These are phyloP conservation scores for Pachydiplax longipennis DNA, from an alignment of 2,888 invertebrate species.

Conservation along the genomic window DNA sequence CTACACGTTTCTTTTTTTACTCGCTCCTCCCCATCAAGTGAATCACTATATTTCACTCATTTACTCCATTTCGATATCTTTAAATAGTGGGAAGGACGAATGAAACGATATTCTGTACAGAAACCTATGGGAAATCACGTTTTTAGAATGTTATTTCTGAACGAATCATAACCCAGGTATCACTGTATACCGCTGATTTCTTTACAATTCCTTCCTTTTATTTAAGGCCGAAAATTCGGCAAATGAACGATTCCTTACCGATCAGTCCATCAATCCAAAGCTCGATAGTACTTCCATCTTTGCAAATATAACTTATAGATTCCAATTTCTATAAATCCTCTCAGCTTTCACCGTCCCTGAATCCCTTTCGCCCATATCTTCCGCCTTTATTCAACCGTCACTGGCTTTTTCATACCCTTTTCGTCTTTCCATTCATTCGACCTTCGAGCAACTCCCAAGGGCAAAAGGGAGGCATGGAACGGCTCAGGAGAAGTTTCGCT, in stretches of 20 bases:
- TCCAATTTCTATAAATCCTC: background rate
- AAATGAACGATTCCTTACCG: background rate
- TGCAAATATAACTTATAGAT: background rate
- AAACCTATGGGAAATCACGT: no score
- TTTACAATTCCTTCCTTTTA: no score
- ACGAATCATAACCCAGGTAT: no score
- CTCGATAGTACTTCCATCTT: no score
- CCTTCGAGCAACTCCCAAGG: slow-evolving; percentile 12
- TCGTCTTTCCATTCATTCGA: background rate
- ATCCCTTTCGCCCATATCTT: background rate
- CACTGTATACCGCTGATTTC: no score
- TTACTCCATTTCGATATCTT: no score
- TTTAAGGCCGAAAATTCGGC: background rate
- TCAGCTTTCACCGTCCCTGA: background rate
- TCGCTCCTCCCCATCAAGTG: no score
- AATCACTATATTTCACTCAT: no score
- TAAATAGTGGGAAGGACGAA: no score
- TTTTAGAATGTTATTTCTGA: no score
- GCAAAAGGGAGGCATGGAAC: background rate
- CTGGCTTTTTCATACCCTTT: background rate
- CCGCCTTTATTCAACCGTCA: background rate
- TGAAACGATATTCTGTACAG: no score
- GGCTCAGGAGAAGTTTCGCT: background rate
- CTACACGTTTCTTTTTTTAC: no score
- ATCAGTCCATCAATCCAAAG: background rate